Percentiles rank a stretch among this genome's conserved stretches.
phyloP scores from a whole-genome alignment of 2,797 vertebrate genomes.

The Thaleichthys pacificus region DNA sequence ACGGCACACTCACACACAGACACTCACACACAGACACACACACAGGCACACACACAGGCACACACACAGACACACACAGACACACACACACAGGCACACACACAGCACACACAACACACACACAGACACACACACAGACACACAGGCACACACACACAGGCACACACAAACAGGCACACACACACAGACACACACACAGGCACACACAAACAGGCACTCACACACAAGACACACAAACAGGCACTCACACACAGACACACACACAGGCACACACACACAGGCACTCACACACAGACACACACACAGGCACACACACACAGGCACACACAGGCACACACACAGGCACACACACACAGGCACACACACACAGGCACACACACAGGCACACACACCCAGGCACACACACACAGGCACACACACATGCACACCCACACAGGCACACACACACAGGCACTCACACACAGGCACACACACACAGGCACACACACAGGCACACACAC shows the following conservation, averaged over 20 bases:
- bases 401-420: background rate
- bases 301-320: background rate
- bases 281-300: conserved; percentile 7
- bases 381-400: background rate
- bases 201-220: too few species aligned
- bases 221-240: too few species aligned
- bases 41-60: background rate
- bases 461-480: too few species aligned
- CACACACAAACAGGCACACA: background rate
- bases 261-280: conserved; percentile 37
- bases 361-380: conserved; percentile 7
- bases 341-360: conserved; percentile 9
- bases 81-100: conserved; percentile 4
- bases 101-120: too few species aligned
- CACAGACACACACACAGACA: conserved; percentile 5
- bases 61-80: conserved; percentile 25
- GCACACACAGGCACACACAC: conserved; percentile 22
- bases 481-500: too few species aligned
- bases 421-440: too few species aligned
- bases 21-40: conserved; percentile 1
- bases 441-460: too few species aligned
- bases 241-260: too few species aligned
- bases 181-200: background rate
- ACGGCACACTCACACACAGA: conserved; percentile 46
- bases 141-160: background rate